phyloP scores from a whole-genome alignment of 2,888 invertebrate genomes.

The Epirrhoe alternata region DNA sequence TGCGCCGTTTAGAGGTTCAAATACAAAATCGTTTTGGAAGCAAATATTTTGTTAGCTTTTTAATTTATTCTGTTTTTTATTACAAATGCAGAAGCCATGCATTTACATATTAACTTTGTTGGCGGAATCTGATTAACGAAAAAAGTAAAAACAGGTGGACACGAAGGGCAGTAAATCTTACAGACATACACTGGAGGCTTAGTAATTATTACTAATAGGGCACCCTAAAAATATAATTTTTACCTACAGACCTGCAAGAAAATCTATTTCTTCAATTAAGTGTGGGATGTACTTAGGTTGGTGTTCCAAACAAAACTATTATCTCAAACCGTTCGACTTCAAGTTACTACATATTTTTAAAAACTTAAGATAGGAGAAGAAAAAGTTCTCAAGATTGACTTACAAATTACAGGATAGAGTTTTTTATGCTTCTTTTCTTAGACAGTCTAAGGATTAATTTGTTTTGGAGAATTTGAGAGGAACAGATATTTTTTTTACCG shows the following conservation, averaged over 20 bases:
- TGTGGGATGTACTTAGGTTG: not conserved
- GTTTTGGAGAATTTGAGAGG: not conserved
- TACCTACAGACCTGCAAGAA: too few species aligned
- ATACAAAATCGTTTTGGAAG: not conserved
- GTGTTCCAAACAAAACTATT: not conserved
- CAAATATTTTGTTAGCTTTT: not conserved
- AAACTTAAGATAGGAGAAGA: not conserved
- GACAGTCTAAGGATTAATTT: not conserved
- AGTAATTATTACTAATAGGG: too few species aligned
- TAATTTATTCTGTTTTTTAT: not conserved
- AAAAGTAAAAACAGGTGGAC: not conserved
- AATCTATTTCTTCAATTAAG: too few species aligned
- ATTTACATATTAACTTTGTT: not conserved
- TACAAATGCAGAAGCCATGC: not conserved
- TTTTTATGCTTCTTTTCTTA: not conserved
- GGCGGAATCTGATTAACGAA: too few species aligned
- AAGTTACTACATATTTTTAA: not conserved
- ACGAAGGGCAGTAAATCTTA: too few species aligned
- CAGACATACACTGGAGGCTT: too few species aligned
- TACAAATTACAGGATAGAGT: not conserved
- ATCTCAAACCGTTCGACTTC: not conserved
- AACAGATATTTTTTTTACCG: not conserved
- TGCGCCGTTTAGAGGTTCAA: not conserved
- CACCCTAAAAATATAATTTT: too few species aligned
- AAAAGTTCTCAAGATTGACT: not conserved